Evolutionary conservation across 2,888 invertebrate genomes (phyloP).

Genomic region (Megastigmus dorsalis): DNA sequence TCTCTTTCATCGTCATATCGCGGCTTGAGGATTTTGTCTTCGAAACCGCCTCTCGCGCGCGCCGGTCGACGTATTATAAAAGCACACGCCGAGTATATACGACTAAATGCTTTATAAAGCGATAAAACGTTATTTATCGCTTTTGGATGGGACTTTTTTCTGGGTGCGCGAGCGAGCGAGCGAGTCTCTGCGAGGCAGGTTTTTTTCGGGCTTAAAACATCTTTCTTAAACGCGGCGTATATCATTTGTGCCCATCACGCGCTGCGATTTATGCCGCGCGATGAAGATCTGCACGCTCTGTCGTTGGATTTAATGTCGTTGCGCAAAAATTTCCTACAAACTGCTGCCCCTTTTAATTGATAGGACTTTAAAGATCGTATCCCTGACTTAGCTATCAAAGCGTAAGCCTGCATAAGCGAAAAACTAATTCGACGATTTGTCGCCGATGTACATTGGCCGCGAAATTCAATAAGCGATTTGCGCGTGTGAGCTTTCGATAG

Average conservation of each 20-base stretch:
- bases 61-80: no score
- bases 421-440: no score
- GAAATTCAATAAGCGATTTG: no score
- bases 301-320: not conserved
- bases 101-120: constrained; percentile 43
- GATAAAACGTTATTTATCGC: constrained; percentile 52
- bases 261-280: constrained; percentile 40
- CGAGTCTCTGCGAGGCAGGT: constrained; percentile 13
- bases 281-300: constrained; percentile 26
- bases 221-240: constrained; percentile 38
- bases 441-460: no score
- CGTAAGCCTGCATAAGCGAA: no score
- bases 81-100: not conserved
- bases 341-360: not conserved
- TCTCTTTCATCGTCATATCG: constrained; percentile 11
- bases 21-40: constrained; percentile 11
- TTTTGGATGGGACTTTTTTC: constrained; percentile 28
- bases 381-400: no score
- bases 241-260: constrained; percentile 39
- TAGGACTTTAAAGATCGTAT: no score
- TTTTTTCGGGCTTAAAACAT: constrained; percentile 45
- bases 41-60: not conserved
- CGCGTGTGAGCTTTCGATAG: no score
- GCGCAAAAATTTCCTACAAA: not conserved
- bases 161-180: not conserved